Conservation (phyloP, 2,888 invertebrate species). For the Julus scandinavius region DNA sequence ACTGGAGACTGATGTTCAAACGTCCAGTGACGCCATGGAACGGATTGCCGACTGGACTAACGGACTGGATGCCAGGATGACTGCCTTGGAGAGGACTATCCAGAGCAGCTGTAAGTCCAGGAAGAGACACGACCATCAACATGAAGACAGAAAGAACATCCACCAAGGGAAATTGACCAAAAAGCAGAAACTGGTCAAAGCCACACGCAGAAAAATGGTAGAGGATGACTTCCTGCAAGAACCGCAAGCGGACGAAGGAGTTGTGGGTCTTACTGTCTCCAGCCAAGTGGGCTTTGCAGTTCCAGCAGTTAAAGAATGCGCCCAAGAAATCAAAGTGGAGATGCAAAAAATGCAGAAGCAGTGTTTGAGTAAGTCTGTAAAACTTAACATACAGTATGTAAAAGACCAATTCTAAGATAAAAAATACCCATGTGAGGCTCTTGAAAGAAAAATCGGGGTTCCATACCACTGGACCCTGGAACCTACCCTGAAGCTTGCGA, state of each 20-base stretch:
- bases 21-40: slow-evolving; percentile 51
- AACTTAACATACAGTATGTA: no score
- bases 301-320: not conserved
- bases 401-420: no score
- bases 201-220: not conserved
- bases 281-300: not conserved
- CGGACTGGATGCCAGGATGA: slow-evolving; percentile 37
- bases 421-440: no score
- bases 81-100: slow-evolving; percentile 31
- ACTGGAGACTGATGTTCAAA: slow-evolving; percentile 50
- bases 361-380: slow-evolving; percentile 39
- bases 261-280: not conserved
- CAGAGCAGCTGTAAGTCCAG: slow-evolving; percentile 20
- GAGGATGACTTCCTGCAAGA: slow-evolving; percentile 17
- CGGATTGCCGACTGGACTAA: slow-evolving; percentile 49
- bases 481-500: no score
- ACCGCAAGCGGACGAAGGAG: slow-evolving; percentile 25
- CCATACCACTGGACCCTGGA: no score
- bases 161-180: not conserved
- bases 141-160: not conserved
- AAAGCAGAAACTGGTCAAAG: slow-evolving; percentile 15
- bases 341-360: slow-evolving; percentile 44
- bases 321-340: slow-evolving; percentile 25
- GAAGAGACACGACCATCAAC: slow-evolving; percentile 10
- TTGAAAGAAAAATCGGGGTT: no score